Base-by-base conservation (phyloP, 2,888 invertebrate species). In the Nomada fabriciana region DNA sequence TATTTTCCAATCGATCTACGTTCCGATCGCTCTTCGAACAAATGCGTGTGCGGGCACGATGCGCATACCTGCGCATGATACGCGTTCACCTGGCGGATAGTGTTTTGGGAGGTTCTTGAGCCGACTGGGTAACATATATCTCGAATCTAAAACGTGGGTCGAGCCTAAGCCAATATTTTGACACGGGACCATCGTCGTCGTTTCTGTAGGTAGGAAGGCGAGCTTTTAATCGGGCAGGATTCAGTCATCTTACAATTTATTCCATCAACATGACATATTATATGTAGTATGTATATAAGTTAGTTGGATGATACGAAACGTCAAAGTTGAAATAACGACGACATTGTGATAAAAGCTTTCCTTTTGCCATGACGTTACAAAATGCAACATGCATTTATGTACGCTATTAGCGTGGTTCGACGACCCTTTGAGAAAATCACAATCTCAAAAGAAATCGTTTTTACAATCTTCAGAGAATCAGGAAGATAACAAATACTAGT, bases 121-220 rank as follows among this genome's bases (percentile, higher is more conserved):
- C 53, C 59, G 55, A 57, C 53, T 50, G 29, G 36, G 69, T 61
- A 72, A 71, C 50, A 69, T n/a, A 20, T 36, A 70, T 65, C 64
- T 68, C 52, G 60, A 70, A 15, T 64, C 60, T 13, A 36, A 64
- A 74, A 42, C 68, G 73, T 72, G 61, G 72, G 69, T 36, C 25
- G 71, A 69, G 76, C 86, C 86, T 85, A 83, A 83, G 81, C 79
- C 79, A 86, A 86, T 86, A 86, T 86, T 85, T 85, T 83, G 68
- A 82, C 83, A 79, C 73, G 73, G 75, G 69, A 57, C 75, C 67
- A 70, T 60, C 69, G 75, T 69, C 79, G 57, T 69, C 80, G 82
- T 67, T 80, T 80, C 82, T 64, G 36, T 36, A 36, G 36, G 36
- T 36, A 36, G 36, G 36, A 47, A 47, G 15, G 55, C 55, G 59